These are phyloP conservation scores for Tribolium madens DNA, from an alignment of 1,140 invertebrate species.

Conservation along the genomic window DNA sequence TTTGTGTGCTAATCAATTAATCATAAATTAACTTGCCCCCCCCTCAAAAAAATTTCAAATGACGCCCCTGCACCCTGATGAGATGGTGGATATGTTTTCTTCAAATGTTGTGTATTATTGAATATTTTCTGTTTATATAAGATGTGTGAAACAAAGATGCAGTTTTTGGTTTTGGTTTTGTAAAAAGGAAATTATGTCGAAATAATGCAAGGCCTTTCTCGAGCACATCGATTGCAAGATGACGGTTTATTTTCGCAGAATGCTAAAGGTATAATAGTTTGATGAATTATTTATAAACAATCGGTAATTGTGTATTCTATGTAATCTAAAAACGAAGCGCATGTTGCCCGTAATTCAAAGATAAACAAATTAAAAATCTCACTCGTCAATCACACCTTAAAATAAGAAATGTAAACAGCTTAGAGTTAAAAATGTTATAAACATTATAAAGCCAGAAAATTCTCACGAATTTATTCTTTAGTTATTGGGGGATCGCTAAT, in stretches of 20 bases:
- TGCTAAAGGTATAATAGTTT: slow-evolving; percentile 23
- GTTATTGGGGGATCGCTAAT: slow-evolving; percentile 29
- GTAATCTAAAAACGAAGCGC: slow-evolving; percentile 35
- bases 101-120: no score
- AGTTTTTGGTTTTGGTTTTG: no score
- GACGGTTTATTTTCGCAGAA: slow-evolving; percentile 22
- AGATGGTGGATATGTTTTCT: no score
- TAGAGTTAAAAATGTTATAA: slow-evolving; percentile 41
- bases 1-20: no score
- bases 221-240: neutral
- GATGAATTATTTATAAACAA: slow-evolving; percentile 35
- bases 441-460: slow-evolving; percentile 45
- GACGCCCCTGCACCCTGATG: no score
- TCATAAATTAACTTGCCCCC: no score
- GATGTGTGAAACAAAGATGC: no score
- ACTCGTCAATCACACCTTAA: slow-evolving; percentile 47
- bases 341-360: slow-evolving; percentile 43
- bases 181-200: no score
- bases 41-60: no score
- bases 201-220: neutral
- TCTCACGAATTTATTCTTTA: slow-evolving; percentile 41
- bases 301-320: slow-evolving; percentile 35
- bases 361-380: slow-evolving; percentile 47
- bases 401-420: slow-evolving; percentile 45
- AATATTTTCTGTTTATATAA: no score